These are phyloP conservation scores for Tenthredo scrophulariae DNA, from an alignment of 2,888 invertebrate genomes.

Conservation along the genomic window DNA sequence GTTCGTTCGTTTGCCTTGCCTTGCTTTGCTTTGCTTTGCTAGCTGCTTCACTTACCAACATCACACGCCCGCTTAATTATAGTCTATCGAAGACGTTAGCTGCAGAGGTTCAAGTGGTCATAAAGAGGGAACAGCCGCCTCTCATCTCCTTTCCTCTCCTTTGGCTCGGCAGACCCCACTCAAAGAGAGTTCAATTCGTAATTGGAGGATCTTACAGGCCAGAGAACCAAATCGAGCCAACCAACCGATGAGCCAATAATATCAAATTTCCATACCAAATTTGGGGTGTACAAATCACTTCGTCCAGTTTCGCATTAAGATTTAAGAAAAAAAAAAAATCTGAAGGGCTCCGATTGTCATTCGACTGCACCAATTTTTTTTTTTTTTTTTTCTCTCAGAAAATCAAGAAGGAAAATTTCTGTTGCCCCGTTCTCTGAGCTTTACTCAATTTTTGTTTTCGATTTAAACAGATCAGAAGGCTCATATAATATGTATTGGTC, in stretches of 20 bases:
- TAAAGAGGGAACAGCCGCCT: slow-evolving; percentile 47
- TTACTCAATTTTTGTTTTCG: background rate
- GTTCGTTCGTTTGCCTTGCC: background rate
- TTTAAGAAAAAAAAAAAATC: background rate
- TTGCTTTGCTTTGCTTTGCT: background rate
- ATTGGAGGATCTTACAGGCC: slow-evolving; percentile 35
- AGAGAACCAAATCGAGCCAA: slow-evolving; percentile 34
- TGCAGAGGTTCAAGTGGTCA: slow-evolving; percentile 51
- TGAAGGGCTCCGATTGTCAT: background rate
- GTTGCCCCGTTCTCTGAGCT: background rate
- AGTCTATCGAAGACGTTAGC: slow-evolving; percentile 48
- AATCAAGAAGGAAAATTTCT: slow-evolving; percentile 16
- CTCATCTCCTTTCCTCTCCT: slow-evolving; percentile 48
- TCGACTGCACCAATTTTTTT: background rate
- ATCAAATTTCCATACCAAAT: slow-evolving; percentile 37
- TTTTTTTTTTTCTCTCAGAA: background rate
- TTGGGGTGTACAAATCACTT: background rate
- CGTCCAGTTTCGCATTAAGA: background rate
- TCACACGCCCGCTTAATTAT: slow-evolving; percentile 51
- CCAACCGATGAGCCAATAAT: slow-evolving; percentile 32
- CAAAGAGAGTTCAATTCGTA: slow-evolving; percentile 37
- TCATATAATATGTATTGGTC: slow-evolving; percentile 12
- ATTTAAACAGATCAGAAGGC: background rate
- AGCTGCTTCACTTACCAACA: slow-evolving; percentile 45
- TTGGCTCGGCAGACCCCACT: slow-evolving; percentile 20